Conservation (phyloP, 2,888 invertebrate species). For the Autographa gamma region DNA sequence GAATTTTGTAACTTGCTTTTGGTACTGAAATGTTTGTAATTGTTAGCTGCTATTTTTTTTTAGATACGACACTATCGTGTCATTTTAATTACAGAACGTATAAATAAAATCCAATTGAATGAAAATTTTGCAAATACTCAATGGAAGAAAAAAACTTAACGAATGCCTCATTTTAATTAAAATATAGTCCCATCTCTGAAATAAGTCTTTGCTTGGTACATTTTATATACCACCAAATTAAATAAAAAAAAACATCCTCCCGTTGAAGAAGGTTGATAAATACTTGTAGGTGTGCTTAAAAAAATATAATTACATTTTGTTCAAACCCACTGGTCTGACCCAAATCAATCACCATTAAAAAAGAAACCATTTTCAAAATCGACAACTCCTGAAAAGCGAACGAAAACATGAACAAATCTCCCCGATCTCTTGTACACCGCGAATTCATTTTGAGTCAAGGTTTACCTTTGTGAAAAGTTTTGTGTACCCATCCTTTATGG, state of each 20-base stretch:
- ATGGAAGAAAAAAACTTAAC: too few species aligned
- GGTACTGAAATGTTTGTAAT: conserved; percentile 16
- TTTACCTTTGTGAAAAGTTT: conserved; percentile 48
- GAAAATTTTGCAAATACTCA: too few species aligned
- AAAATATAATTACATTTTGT: background rate
- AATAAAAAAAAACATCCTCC: too few species aligned
- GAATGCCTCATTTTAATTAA: too few species aligned
- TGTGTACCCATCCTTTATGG: conserved; percentile 44
- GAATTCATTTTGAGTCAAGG: conserved; percentile 31
- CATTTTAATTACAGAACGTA: too few species aligned
- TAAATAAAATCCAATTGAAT: too few species aligned
- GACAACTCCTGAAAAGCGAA: background rate
- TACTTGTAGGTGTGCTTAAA: background rate
- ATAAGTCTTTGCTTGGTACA: too few species aligned
- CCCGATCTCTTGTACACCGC: background rate
- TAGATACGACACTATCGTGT: too few species aligned
- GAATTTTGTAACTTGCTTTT: conserved; percentile 46
- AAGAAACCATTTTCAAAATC: background rate
- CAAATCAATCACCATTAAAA: conserved; percentile 1
- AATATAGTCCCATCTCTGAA: too few species aligned
- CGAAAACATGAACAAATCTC: background rate
- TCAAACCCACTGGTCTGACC: background rate
- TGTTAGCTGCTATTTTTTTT: conserved; percentile 3
- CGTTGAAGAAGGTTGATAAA: background rate
- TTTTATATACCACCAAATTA: too few species aligned